phyloP scores from a whole-genome alignment of 2,797 vertebrate genomes.

The Smutsia gigantea region DNA sequence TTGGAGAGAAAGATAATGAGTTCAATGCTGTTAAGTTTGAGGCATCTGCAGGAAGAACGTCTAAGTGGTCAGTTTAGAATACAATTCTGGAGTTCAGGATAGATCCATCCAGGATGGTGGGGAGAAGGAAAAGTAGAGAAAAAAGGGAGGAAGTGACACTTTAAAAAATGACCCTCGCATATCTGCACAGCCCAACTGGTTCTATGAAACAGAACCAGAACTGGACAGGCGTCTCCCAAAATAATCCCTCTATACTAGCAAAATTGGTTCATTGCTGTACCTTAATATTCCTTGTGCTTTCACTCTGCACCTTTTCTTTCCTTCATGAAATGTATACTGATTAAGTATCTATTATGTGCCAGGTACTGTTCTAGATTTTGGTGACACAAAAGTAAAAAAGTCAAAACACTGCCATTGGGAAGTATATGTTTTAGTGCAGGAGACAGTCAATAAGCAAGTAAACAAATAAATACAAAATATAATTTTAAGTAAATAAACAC shows the following conservation, averaged over 20 bases:
- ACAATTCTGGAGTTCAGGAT: conserved; percentile 17
- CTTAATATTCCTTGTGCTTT: neutral
- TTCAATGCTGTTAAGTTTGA: conserved; percentile 12
- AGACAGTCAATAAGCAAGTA: neutral
- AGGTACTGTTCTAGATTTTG: neutral
- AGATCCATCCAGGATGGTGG: neutral
- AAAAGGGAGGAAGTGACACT: neutral
- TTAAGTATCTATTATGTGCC: neutral
- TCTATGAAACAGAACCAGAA: neutral
- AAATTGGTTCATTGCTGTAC: neutral
- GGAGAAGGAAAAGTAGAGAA: neutral
- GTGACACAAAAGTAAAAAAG: neutral
- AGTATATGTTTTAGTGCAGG: neutral
- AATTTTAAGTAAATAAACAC: conserved; percentile 43
- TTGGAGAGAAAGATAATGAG: conserved; percentile 56
- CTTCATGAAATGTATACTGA: neutral
- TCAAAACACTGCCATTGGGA: neutral
- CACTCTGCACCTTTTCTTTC: neutral
- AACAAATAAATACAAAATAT: conserved; percentile 1
- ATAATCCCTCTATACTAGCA: neutral
- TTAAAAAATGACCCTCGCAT: neutral
- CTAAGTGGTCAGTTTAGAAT: neutral
- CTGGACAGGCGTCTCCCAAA: neutral
- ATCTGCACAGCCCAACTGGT: neutral
- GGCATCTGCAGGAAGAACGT: conserved; percentile 46